These are phyloP conservation scores for Trypoxylon attenuatum DNA, from an alignment of 2,888 invertebrate species.

Conservation along the genomic window DNA sequence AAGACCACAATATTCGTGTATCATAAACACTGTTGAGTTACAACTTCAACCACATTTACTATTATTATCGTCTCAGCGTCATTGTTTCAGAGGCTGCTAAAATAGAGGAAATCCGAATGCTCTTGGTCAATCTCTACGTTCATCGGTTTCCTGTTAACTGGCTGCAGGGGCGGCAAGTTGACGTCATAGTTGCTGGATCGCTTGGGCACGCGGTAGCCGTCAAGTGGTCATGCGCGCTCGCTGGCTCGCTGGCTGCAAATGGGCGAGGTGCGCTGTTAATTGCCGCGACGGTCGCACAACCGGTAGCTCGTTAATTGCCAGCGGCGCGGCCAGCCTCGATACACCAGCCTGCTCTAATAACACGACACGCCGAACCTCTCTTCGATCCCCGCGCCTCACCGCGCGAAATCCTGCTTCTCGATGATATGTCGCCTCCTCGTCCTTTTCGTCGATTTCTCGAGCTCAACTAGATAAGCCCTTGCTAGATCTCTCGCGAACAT, in stretches of 20 bases:
- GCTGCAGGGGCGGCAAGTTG: too few relatives aligned
- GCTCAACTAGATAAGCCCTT: too few relatives aligned
- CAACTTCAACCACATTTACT: too few relatives aligned
- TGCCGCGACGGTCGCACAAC: slow-evolving; percentile 44
- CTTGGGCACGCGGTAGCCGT: slow-evolving; percentile 25
- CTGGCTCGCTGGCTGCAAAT: slow-evolving; percentile 11
- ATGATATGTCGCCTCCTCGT: slow-evolving; percentile 8
- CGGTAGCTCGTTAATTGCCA: slow-evolving; percentile 56
- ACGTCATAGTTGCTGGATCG: slow-evolving; percentile 37
- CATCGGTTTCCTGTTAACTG: too few relatives aligned
- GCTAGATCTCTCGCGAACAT: too few relatives aligned
- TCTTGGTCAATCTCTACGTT: too few relatives aligned
- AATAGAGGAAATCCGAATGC: too few relatives aligned
- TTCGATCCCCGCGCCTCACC: slow-evolving; percentile 2
- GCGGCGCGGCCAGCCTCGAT: slow-evolving; percentile 23
- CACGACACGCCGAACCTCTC: slow-evolving; percentile 33
- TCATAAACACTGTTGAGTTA: too few relatives aligned
- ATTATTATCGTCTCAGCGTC: too few relatives aligned
- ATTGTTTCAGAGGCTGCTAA: too few relatives aligned
- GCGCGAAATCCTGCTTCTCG: slow-evolving; percentile 22
- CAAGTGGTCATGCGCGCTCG: background rate
- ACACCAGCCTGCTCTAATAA: slow-evolving; percentile 45
- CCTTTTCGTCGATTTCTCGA: background rate
- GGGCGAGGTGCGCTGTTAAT: slow-evolving; percentile 53
- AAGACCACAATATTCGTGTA: slow-evolving; percentile 27